Percentiles rank a stretch among this genome's conserved stretches.
phyloP scores from a whole-genome alignment of 2,888 invertebrate genomes.

The Tetranychus truncatus region DNA sequence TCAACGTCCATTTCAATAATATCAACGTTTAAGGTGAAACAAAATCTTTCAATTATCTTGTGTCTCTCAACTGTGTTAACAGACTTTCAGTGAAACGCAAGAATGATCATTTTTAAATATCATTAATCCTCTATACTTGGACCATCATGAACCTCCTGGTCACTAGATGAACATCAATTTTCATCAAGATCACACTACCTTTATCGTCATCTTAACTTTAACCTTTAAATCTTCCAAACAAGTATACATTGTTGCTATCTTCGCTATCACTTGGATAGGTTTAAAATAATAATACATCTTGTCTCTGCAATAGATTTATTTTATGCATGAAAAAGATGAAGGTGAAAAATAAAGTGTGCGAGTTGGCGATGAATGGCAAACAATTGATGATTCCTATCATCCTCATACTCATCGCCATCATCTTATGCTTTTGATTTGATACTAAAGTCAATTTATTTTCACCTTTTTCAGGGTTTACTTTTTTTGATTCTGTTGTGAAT shows the following conservation, averaged over 20 bases:
- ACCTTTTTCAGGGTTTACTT: not conserved
- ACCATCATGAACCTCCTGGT: conserved; percentile 3
- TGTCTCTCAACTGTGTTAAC: too few relatives aligned
- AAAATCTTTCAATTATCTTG: not conserved
- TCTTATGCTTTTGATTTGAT: not conserved
- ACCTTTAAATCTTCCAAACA: not conserved
- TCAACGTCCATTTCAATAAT: not conserved
- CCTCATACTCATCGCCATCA: not conserved
- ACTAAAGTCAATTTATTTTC: not conserved
- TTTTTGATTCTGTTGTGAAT: too few relatives aligned
- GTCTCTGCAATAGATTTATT: not conserved
- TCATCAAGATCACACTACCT: conserved; percentile 2
- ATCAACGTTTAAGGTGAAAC: not conserved
- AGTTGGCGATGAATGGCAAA: not conserved
- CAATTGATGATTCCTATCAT: not conserved
- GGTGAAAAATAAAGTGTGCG: not conserved
- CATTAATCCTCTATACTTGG: too few relatives aligned
- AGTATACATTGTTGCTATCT: not conserved
- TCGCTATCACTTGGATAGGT: not conserved
- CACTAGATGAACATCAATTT: not conserved
- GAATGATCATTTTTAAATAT: too few relatives aligned
- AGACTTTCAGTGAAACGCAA: too few relatives aligned
- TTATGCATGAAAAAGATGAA: not conserved
- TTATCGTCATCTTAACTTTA: not conserved
- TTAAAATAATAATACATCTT: not conserved